phyloP scores from a whole-genome alignment of 2,113 vertebrate species.

The Catagonus wagneri region DNA sequence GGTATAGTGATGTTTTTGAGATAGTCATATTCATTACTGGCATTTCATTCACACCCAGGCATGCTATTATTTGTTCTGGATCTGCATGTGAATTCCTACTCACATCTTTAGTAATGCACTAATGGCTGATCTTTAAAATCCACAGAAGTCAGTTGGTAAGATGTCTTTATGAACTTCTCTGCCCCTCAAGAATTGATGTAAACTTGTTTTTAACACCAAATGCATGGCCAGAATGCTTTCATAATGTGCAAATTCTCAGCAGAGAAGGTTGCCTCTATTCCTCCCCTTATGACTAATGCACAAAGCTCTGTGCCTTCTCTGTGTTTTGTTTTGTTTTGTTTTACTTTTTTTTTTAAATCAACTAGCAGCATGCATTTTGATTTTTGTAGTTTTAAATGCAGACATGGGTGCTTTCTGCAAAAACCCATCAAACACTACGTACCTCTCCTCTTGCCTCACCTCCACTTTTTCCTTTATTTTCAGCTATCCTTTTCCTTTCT shows the following conservation, averaged over 20 bases:
- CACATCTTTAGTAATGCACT: conserved; percentile 22
- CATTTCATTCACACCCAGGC: not conserved
- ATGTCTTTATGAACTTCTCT: conserved; percentile 4
- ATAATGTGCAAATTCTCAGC: conserved; percentile 52
- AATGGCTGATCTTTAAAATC: conserved; percentile 31
- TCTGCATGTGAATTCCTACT: conserved; percentile 32
- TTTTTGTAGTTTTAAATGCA: conserved; percentile 47
- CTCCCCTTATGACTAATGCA: conserved; percentile 9
- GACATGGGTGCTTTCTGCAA: not conserved
- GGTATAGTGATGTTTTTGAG: not conserved
- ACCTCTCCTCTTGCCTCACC: not conserved
- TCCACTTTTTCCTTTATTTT: not conserved
- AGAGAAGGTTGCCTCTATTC: not conserved
- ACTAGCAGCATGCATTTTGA: conserved; percentile 28
- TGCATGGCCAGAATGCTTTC: not conserved
- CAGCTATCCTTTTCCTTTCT: not conserved
- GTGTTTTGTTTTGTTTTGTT: not conserved
- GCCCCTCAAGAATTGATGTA: not conserved
- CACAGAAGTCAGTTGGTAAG: not conserved
- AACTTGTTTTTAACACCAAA: conserved; percentile 1
- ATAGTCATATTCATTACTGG: not conserved
- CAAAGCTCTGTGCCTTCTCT: not conserved
- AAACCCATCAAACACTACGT: not conserved
- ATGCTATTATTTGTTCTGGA: conserved; percentile 32
- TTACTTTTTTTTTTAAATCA: not conserved